Percentiles rank a stretch among this genome's conserved stretches.
These are phyloP conservation scores for Neolamprologus ventralis DNA, from an alignment of 2,113 vertebrate species.

Conservation along the genomic window DNA sequence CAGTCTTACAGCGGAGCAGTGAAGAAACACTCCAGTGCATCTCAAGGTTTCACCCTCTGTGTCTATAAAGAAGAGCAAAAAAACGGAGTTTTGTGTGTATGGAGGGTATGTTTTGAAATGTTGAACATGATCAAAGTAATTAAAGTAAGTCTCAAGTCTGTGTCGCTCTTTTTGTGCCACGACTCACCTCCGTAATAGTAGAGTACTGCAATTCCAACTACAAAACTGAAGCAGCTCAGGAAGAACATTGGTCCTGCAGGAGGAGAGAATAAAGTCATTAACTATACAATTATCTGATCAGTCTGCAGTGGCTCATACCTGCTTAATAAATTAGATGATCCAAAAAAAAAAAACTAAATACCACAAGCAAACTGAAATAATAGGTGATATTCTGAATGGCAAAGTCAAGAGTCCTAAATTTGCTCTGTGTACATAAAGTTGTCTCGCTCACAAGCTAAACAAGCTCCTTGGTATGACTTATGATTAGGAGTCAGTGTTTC, in stretches of 20 bases:
- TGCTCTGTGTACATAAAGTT: neutral
- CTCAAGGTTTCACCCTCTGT: constrained; percentile 36
- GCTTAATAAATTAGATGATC: neutral
- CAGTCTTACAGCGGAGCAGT: constrained; percentile 74
- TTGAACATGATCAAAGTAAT: neutral
- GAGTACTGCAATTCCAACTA: constrained; percentile 78
- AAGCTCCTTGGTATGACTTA: neutral
- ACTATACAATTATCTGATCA: neutral
- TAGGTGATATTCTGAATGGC: neutral
- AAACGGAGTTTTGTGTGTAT: neutral
- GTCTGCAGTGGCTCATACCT: neutral
- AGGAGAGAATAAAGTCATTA: neutral
- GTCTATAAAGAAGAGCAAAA: neutral
- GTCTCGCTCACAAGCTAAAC: neutral
- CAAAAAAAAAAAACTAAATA: neutral
- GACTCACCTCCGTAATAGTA: constrained; percentile 83
- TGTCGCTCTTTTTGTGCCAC: neutral
- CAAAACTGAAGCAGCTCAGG: constrained; percentile 82
- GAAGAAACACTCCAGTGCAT: constrained; percentile 24
- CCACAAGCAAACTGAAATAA: neutral
- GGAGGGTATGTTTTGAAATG: neutral
- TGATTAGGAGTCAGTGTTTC: neutral
- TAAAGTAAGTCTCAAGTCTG: neutral
- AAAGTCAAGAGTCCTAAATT: neutral
- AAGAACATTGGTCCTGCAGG: constrained; percentile 81